These are phyloP conservation scores for Cerastis leucographa DNA, from an alignment of 2,888 invertebrate species.

Conservation along the genomic window DNA sequence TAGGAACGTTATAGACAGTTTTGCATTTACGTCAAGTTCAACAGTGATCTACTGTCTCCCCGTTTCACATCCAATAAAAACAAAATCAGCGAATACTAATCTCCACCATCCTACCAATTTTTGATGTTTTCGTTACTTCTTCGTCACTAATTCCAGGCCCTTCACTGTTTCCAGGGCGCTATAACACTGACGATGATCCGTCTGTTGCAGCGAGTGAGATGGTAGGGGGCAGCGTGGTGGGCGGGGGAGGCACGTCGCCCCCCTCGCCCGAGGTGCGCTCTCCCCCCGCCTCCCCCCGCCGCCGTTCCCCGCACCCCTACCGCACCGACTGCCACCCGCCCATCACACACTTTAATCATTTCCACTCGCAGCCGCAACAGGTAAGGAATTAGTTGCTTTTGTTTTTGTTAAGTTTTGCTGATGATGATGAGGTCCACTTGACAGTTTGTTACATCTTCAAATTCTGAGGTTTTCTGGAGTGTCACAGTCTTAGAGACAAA, in stretches of 20 bases:
- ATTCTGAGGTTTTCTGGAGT: neutral
- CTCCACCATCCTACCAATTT: neutral
- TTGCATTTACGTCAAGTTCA: neutral
- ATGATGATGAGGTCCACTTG: neutral
- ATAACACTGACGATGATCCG: constrained; percentile 40
- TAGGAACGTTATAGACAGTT: neutral
- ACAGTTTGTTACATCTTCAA: neutral
- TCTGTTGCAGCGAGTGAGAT: constrained; percentile 75
- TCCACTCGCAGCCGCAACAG: constrained; percentile 97
- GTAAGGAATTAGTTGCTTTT: constrained; percentile 75
- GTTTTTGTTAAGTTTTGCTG: neutral
- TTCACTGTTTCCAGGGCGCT: constrained; percentile 26
- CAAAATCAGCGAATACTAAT: neutral
- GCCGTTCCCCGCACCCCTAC: constrained; percentile 85
- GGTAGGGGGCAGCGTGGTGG: constrained; percentile 76
- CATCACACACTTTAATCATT: constrained; percentile 96
- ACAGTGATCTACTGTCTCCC: neutral
- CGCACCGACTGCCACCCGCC: constrained; percentile 85
- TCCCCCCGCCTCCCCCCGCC: constrained; percentile 83
- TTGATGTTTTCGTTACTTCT: neutral
- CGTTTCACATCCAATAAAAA: neutral
- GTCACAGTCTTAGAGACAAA: neutral
- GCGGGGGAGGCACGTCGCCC: constrained; percentile 75
- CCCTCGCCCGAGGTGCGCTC: constrained; percentile 85
- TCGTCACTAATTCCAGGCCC: neutral